These are phyloP conservation scores for Pachydiplax longipennis DNA, from an alignment of 2,888 invertebrate genomes.

Conservation along the genomic window DNA sequence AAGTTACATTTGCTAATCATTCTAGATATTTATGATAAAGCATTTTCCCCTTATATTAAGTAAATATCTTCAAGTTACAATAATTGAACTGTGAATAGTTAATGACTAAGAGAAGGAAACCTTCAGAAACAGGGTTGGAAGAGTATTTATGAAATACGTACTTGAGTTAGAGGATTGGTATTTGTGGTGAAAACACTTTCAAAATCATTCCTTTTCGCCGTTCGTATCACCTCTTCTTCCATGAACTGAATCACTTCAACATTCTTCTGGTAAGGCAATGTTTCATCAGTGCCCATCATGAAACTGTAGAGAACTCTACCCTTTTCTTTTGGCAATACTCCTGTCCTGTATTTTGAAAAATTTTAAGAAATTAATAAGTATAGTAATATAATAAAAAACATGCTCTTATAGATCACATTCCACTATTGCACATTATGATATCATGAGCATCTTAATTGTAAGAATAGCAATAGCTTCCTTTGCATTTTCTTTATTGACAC, in stretches of 20 bases:
- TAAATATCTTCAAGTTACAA: too few species aligned
- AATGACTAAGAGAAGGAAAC: not conserved
- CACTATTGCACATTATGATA: too few species aligned
- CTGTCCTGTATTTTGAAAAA: slow-evolving; percentile 49
- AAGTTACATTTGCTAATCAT: too few species aligned
- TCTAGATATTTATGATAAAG: too few species aligned
- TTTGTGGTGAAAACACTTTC: slow-evolving; percentile 85
- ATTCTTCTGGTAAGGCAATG: slow-evolving; percentile 75
- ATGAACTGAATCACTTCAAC: slow-evolving; percentile 79
- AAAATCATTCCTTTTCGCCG: slow-evolving; percentile 72
- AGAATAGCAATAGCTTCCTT: too few species aligned
- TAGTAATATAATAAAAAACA: too few species aligned
- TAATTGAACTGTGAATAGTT: not conserved
- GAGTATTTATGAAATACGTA: slow-evolving; percentile 56
- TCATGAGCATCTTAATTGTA: too few species aligned
- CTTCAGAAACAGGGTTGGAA: not conserved
- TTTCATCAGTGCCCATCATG: slow-evolving; percentile 83
- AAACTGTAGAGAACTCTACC: slow-evolving; percentile 82
- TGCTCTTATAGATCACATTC: too few species aligned
- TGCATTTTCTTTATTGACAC: too few species aligned
- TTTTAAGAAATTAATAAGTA: too few species aligned
- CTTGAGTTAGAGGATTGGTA: slow-evolving; percentile 87
- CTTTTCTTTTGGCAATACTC: slow-evolving; percentile 68
- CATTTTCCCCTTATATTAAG: too few species aligned
- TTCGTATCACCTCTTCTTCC: slow-evolving; percentile 75